phyloP scores from a whole-genome alignment of 2,113 vertebrate genomes.

The Tyrannus savana region DNA sequence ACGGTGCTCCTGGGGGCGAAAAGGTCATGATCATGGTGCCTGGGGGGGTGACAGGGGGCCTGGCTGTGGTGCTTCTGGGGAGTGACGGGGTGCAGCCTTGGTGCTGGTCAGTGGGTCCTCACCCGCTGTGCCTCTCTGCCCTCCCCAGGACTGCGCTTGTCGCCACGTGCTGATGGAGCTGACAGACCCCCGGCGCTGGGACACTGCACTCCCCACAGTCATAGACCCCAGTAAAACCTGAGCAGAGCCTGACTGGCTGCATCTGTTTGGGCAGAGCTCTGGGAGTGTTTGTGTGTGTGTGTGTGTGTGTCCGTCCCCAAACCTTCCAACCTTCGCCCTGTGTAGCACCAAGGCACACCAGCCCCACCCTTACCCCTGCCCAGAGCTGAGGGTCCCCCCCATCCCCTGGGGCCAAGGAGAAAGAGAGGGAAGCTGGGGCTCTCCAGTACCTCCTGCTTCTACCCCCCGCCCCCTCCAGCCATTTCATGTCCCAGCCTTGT shows the following conservation, averaged over 20 bases:
- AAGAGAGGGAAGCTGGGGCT: background rate
- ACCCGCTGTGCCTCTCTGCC: background rate
- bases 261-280: background rate
- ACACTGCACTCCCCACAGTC: rapidly evolving
- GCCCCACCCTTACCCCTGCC: rapidly evolving
- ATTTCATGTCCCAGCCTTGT: background rate
- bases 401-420: no score
- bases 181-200: background rate
- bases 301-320: background rate
- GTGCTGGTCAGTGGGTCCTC: background rate
- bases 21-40: background rate
- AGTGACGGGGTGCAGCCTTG: background rate
- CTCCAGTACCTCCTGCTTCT: background rate
- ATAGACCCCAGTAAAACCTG: conserved; percentile 26
- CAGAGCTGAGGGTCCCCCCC: background rate
- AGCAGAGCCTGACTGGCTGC: background rate
- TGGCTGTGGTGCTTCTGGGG: background rate
- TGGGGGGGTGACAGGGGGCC: background rate
- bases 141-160: background rate
- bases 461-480: background rate
- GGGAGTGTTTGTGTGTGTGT: background rate
- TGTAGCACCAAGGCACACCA: background rate
- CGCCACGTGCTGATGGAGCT: background rate
- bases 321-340: background rate
- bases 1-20: background rate